Base-by-base conservation (phyloP, 1,140 invertebrate genomes). In the Drosophila ogumai region DNA sequence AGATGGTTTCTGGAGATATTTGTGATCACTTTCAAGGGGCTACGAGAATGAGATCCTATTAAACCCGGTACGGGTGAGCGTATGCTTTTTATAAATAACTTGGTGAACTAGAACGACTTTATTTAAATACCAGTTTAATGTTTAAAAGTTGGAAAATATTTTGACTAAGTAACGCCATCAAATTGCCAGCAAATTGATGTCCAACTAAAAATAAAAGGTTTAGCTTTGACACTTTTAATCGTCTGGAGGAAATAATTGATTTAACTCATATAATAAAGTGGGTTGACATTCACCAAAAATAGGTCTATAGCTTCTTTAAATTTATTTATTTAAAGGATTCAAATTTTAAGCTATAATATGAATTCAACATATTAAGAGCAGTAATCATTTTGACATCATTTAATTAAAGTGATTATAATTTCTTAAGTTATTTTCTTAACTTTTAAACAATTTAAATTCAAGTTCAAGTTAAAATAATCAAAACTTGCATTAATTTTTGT, bases 1-100 rank as follows among this genome's bases (percentile, higher is more conserved):
- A 77, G 66, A 67, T 69, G 67, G 49, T 59, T 77, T 60, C 55
- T 43, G 44, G 22, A 52, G 74, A 77, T 77, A 77, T 74, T 34
- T 46, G 32, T 22, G 32, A 77, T 77, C 74, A 43, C 31, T 59
- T 76, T 67, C 49, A 41, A 59, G 34, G 68, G 34, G 52, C 55
- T 41, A 55, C 63, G 50, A 36, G 32, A 40, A 43, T 43, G 15
- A 40, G 47, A 74, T 63, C 72, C 58, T 49, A 34, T 43, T 59
- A 72, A 56, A n/a, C 57, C 22, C 7, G 22, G 13, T 28, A 9
- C 22, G 22, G 25, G 19, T 13, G 44, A 46, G 22, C 15, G 13
- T 15, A 28, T 47, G 22, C 25, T 40, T 74, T 44, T 34, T n/a
- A 28, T 34, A 32, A 34, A 25, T 25, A 15, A 25, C 52, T n/a